Base-by-base conservation (phyloP, 92 coral and sea anemone species). In the Hydrozoanthus gracilis region DNA sequence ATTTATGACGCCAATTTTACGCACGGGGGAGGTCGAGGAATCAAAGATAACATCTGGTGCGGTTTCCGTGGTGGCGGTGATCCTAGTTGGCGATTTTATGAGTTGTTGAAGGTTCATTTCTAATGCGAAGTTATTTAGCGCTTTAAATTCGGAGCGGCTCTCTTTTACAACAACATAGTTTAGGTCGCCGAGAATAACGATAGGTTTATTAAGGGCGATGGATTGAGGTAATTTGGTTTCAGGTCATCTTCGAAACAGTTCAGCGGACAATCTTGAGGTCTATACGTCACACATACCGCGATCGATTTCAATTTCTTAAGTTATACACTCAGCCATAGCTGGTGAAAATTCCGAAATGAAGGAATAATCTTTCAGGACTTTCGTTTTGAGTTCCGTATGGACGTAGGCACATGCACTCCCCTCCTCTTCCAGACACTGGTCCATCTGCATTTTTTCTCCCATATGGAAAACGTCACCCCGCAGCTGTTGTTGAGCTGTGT, bases 191-290 rank as follows among this genome's bases (percentile, higher is more conserved):
- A 84, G 71, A 17, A 82, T 18, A 9, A 49, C 48, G 18, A 83
- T 71, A 2, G 78, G 64, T 69, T 69, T 83, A 77, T 83, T 83
- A 16, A 68, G 44, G n/a, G 77, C 64, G 13, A 83, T 68, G 8
- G 88, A 61, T 71, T 84, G 87, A 75, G 69, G 77, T 44, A 83
- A 16, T 49, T 83, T 83, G 87, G 87, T 39, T 83, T 50, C 13
- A 65, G 52, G 13, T 8, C 17, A 66, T 82, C 86, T 48, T 82
- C 74, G 58, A 82, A 14, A 12, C 6, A 47, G 44, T 39, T 68
- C 10, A 68, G 11, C 27, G 73, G 47, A 4, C 44, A 17, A 11
- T 68, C 73, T 39, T 68, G 10, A 1, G 46, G 73, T 17, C 73
- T 17, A 39, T 68, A 68, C 10, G 73, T 39, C 73, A 27, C 12